Conservation (phyloP, 2,797 vertebrate species). For the Syngnathus rostellatus region DNA sequence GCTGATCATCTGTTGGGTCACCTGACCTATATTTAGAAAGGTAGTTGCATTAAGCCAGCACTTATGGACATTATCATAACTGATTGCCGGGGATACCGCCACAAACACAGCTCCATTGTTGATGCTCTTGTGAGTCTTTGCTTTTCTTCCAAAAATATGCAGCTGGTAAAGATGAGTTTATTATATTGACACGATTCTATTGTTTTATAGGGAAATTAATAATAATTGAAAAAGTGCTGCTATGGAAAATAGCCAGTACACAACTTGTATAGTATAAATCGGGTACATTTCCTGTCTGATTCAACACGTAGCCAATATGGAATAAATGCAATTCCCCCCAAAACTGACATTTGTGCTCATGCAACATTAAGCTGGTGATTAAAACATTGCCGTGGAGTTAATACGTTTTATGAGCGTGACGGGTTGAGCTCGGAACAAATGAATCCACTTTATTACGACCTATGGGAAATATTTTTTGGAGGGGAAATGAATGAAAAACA, state of each 20-base stretch:
- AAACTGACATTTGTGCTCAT: too few relatives aligned
- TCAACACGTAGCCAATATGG: too few relatives aligned
- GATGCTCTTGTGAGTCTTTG: neutral
- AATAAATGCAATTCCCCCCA: too few relatives aligned
- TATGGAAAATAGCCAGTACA: too few relatives aligned
- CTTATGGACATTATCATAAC: neutral
- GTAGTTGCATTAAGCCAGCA: neutral
- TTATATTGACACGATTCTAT: neutral
- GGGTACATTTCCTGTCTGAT: too few relatives aligned
- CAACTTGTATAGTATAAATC: too few relatives aligned
- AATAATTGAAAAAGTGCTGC: too few relatives aligned
- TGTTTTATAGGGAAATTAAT: too few relatives aligned
- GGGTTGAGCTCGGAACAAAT: neutral
- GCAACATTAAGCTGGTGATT: too few relatives aligned
- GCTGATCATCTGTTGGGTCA: slow-evolving; percentile 5
- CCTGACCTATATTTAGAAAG: neutral
- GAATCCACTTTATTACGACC: neutral
- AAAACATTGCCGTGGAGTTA: neutral
- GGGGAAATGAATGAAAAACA: neutral
- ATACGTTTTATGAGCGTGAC: neutral
- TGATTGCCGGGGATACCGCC: too few relatives aligned
- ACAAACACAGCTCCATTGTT: neutral
- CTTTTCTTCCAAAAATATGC: neutral
- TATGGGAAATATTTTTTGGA: neutral
- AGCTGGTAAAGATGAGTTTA: too few relatives aligned